These are phyloP conservation scores for Orcinus orca DNA, from an alignment of 2,113 vertebrate species.

Conservation along the genomic window DNA sequence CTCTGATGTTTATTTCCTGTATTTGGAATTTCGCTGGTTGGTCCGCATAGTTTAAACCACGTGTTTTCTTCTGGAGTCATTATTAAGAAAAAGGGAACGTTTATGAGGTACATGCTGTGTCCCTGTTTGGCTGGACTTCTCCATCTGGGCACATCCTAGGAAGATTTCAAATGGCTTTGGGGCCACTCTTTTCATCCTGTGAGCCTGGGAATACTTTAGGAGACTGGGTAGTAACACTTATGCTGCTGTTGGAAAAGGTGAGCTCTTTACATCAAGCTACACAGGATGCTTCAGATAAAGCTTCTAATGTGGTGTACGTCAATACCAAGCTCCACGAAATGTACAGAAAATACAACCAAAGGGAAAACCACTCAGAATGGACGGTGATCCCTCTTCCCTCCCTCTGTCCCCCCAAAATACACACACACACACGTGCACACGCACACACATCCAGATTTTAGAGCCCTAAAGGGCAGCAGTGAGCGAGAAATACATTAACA, in stretches of 20 bases:
- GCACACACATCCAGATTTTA: not conserved
- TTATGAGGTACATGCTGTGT: not conserved
- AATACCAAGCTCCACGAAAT: not conserved
- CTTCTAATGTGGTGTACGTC: not conserved
- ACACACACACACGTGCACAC: not conserved
- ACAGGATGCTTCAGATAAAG: not conserved
- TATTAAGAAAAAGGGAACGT: slow-evolving; percentile 27
- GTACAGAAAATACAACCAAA: not conserved
- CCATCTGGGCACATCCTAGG: not conserved
- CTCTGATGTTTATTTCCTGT: slow-evolving; percentile 4
- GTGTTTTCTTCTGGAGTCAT: slow-evolving; percentile 49
- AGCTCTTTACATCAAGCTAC: not conserved
- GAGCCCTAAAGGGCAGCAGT: not conserved
- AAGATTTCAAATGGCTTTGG: not conserved
- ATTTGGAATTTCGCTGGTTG: slow-evolving; percentile 17
- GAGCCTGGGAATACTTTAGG: not conserved
- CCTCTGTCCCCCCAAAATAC: accelerated
- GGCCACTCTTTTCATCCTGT: not conserved
- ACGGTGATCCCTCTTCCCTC: not conserved
- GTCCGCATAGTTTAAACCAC: not conserved
- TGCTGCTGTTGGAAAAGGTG: not conserved
- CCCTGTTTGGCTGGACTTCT: not conserved
- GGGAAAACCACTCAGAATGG: not conserved
- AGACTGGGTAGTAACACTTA: not conserved
- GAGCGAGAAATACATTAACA: not conserved